Percentiles rank a stretch among this genome's conserved stretches.
Conservation (phyloP, 2,797 vertebrate genomes). For the Simalia tracyae region DNA sequence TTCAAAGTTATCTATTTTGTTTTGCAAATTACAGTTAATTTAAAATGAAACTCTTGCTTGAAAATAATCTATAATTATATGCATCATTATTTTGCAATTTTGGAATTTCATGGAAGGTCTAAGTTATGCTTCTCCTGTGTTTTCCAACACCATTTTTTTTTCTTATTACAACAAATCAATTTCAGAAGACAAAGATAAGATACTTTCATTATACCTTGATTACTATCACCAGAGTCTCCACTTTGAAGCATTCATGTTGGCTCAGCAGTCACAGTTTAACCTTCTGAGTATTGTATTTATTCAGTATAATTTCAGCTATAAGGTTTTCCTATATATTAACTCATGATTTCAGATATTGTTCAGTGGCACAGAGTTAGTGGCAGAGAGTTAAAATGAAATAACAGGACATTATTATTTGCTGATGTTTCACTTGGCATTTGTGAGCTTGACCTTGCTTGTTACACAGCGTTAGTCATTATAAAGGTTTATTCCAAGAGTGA, state of each 20-base stretch:
- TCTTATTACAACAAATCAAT: not conserved
- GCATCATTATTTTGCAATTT: not conserved
- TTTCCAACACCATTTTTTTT: not conserved
- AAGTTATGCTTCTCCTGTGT: not conserved
- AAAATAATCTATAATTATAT: not conserved
- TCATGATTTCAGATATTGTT: conserved; percentile 41
- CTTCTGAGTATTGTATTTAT: not conserved
- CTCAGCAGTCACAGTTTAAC: not conserved
- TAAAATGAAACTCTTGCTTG: not conserved
- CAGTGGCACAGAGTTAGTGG: conserved; percentile 5
- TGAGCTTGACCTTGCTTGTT: not conserved
- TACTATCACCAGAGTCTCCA: not conserved
- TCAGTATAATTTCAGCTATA: not conserved
- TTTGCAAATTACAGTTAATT: conserved; percentile 12
- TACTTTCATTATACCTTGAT: not conserved
- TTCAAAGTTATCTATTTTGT: not conserved
- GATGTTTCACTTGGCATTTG: not conserved
- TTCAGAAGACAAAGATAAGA: not conserved
- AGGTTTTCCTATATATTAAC: not conserved
- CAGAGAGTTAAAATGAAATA: conserved; percentile 11
- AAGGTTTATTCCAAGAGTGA: conserved; percentile 22
- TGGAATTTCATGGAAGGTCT: not conserved
- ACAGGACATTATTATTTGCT: not conserved
- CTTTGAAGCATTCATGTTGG: not conserved
- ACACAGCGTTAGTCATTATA: not conserved